Evolutionary conservation across 1,140 invertebrate species (phyloP), one percentile per base, ranked within the genome.

Genomic region (Nebria ingens): DNA sequence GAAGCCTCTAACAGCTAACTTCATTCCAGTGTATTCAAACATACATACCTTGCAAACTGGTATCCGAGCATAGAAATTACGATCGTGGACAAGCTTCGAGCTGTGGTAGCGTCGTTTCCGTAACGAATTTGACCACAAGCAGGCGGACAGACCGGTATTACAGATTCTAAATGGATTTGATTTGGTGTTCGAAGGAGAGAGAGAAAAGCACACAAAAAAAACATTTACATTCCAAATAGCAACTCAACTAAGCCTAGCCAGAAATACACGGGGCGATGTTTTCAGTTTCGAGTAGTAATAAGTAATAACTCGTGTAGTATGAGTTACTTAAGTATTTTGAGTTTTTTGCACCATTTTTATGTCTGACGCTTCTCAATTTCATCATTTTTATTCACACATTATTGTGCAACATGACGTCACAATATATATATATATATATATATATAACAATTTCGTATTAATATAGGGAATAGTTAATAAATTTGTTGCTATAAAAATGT

Each of bases 111-210:
- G 29, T 67, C 66, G 25, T 61, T 64, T 34, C 64, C 68, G 51
- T 65, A 68, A 25, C 62, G 58, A 22, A 61, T 77, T 72, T 86
- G 83, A 34, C 85, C 87, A 76, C 91, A 95, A 65, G 91, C 91
- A 61, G 91, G 91, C 61, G 91, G 91, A 70, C 91, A 95, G 63
- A 94, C 86, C 56, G 91, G 90, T 58, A 92, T 91, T 67, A 91
- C 84, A 51, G 89, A 88, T 79, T 93, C 88, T 89, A 82, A 65
- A 69, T 68, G 74, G 51, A 53, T 60, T n/a, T n/a, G n/a, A 9
- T 12, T 53, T 6, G 21, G n/a, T 15, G 22, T 56, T 58, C 21
- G 29, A 52, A 12, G 34, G n/a, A 38, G 34, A 12, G 49, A 51
- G 9, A 51, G 12, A 9, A 51, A 6, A 9, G 17, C 17, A 9